phyloP scores from a whole-genome alignment of 2,888 invertebrate genomes.

The Polyploca ridens region DNA sequence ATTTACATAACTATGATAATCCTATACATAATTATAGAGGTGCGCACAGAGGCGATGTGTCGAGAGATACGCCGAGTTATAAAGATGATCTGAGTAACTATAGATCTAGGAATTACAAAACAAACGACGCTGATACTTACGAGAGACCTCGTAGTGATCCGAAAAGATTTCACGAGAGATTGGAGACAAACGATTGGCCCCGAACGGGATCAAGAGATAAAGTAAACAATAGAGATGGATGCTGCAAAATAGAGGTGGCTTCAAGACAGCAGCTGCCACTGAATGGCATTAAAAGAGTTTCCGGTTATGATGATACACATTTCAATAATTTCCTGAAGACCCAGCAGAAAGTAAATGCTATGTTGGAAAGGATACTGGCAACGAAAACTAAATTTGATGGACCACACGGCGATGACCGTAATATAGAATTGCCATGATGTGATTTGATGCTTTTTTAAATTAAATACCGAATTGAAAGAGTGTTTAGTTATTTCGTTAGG shows the following conservation, averaged over 20 bases:
- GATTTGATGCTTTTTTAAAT: background rate
- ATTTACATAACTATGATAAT: background rate
- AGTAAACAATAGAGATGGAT: constrained; percentile 30
- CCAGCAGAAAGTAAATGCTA: constrained; percentile 73
- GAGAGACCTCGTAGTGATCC: constrained; percentile 22
- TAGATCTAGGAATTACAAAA: constrained; percentile 11
- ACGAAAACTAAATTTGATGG: constrained; percentile 46
- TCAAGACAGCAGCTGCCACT: constrained; percentile 60
- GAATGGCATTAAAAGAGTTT: constrained; percentile 40
- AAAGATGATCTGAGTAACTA: constrained; percentile 7
- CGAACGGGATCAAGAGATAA: constrained; percentile 23
- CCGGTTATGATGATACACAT: constrained; percentile 57
- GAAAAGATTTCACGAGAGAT: constrained; percentile 58
- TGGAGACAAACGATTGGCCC: constrained; percentile 41
- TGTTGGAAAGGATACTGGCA: constrained; percentile 65
- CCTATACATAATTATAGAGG: background rate
- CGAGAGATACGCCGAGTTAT: background rate
- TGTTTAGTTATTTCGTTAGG: background rate
- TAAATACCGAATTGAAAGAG: background rate
- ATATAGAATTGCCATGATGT: background rate
- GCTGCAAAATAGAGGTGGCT: constrained; percentile 40
- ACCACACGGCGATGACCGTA: constrained; percentile 50
- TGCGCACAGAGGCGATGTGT: background rate
- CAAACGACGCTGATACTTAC: constrained; percentile 14
- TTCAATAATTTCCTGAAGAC: constrained; percentile 68